A percentile compares a stretch with the other conserved stretches of the same genome.
Evolutionary conservation across 2,888 invertebrate genomes (phyloP).

Genomic region (Euzophera pinguis): DNA sequence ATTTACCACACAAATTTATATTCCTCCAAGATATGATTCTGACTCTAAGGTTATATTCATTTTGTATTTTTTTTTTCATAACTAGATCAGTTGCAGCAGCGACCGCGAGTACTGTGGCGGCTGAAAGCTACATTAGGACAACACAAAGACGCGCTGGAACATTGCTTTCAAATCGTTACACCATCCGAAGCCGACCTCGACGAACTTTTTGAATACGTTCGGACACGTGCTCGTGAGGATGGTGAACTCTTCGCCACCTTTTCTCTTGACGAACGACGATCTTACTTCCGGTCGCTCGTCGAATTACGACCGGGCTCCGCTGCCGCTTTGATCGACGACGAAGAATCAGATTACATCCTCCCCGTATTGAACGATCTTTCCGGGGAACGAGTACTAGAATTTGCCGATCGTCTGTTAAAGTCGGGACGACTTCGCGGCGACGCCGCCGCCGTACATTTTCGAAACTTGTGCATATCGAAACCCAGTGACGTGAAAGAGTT

Average conservation of each 20-base stretch:
- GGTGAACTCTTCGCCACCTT: constrained; percentile 33
- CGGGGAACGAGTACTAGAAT: constrained; percentile 38
- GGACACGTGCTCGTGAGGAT: constrained; percentile 35
- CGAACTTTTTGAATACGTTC: constrained; percentile 59
- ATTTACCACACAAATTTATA: too few relatives aligned
- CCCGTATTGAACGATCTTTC: constrained; percentile 30
- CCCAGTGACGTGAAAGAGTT: constrained; percentile 48
- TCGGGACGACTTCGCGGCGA: constrained; percentile 45
- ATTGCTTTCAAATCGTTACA: constrained; percentile 50
- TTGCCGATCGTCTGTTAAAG: constrained; percentile 47
- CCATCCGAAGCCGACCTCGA: constrained; percentile 52
- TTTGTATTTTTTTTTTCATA: too few relatives aligned
- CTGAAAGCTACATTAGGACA: constrained; percentile 40
- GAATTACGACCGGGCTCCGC: constrained; percentile 49
- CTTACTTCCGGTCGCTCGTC: constrained; percentile 27
- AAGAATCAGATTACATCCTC: constrained; percentile 32
- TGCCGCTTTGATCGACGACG: constrained; percentile 49
- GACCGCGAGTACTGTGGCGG: constrained; percentile 56
- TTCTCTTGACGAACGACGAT: constrained; percentile 25
- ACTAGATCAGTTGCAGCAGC: constrained; percentile 20
- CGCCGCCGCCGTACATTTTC: constrained; percentile 48
- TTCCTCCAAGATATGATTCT: too few relatives aligned
- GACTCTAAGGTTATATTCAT: too few relatives aligned
- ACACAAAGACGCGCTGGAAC: constrained; percentile 38
- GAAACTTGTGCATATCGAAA: constrained; percentile 44